Conservation (phyloP, 2,113 vertebrate species). For the Cheilinus undulatus region DNA sequence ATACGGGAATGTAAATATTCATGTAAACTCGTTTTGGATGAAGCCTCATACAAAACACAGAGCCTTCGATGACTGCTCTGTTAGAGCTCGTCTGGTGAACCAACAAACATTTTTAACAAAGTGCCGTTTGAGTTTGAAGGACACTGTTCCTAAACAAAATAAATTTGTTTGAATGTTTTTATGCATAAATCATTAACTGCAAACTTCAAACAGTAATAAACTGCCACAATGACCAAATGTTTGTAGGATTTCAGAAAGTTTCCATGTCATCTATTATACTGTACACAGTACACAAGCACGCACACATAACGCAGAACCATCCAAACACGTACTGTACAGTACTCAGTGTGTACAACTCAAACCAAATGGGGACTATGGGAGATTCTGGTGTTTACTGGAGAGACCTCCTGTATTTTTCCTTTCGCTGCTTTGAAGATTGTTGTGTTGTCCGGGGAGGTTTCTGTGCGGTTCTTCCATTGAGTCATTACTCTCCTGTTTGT, state of each 20-base stretch:
- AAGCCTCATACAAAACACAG: conserved; percentile 33
- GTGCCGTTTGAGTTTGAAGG: conserved; percentile 48
- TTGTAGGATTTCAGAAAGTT: conserved; percentile 71
- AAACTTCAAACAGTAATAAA: conserved; percentile 74
- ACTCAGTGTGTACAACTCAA: conserved; percentile 58
- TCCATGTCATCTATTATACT: conserved; percentile 67
- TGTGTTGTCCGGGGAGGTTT: conserved; percentile 60
- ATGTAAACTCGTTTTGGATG: conserved; percentile 52
- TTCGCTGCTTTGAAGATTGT: conserved; percentile 60
- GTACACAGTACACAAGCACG: conserved; percentile 48
- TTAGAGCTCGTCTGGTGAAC: conserved; percentile 15
- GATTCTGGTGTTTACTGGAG: conserved; percentile 59
- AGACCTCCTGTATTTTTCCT: conserved; percentile 66
- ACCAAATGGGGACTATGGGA: conserved; percentile 68
- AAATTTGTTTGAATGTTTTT: conserved; percentile 72
- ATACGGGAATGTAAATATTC: conserved; percentile 68
- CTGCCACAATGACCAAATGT: conserved; percentile 68
- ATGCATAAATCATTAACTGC: conserved; percentile 73
- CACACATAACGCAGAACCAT: conserved; percentile 38
- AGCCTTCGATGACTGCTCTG: conserved; percentile 27
- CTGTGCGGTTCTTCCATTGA: conserved; percentile 59
- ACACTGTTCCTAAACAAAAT: conserved; percentile 73
- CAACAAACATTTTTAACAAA: conserved; percentile 47
- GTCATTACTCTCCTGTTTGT: conserved; percentile 63
- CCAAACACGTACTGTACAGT: conserved; percentile 39